phyloP scores from a whole-genome alignment of 2,797 vertebrate genomes.

The Cossypha dichroa region DNA sequence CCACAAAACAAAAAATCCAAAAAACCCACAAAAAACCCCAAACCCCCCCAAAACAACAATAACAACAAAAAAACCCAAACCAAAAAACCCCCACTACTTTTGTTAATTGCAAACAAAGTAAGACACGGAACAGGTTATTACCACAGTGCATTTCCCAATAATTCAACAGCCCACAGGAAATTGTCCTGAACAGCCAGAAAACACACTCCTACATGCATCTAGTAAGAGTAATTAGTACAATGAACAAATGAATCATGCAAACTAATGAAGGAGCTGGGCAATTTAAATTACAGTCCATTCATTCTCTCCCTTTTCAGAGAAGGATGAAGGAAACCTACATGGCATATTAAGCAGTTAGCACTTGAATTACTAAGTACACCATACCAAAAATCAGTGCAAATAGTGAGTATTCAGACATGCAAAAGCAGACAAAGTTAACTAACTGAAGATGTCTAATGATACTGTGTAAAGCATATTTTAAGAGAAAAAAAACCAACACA shows the following conservation, averaged over 20 bases:
- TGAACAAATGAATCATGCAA: neutral
- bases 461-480: neutral
- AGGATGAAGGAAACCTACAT: neutral
- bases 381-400: neutral
- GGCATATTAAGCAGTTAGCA: constrained; percentile 22
- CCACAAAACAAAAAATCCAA: too few species aligned
- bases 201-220: neutral
- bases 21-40: too few species aligned
- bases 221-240: neutral
- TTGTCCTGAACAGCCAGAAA: neutral
- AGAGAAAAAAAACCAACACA: neutral
- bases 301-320: neutral
- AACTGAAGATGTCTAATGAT: neutral
- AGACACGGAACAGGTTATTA: neutral
- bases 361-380: neutral
- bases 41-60: too few species aligned
- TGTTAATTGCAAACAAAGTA: neutral
- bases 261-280: neutral
- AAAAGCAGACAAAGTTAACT: neutral
- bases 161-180: neutral
- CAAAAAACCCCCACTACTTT: neutral
- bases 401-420: neutral
- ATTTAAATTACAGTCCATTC: constrained; percentile 10
- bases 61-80: too few species aligned
- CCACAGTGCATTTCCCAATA: neutral